These are phyloP conservation scores for Protomyctophum bolini DNA, from an alignment of 2,113 vertebrate genomes.

Conservation along the genomic window DNA sequence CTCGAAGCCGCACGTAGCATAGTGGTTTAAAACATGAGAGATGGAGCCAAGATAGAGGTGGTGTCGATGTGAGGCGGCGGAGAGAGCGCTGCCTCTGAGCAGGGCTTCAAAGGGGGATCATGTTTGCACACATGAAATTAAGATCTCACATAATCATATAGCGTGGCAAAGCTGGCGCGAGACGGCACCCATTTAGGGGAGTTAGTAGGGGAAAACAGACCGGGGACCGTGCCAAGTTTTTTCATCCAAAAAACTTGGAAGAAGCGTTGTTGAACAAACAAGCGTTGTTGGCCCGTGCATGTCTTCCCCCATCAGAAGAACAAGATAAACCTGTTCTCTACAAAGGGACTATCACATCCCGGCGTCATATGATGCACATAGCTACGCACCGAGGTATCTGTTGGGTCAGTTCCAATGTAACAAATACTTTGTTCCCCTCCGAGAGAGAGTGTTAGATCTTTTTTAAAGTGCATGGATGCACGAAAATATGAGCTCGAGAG, in stretches of 20 bases:
- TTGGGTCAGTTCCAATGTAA: conserved; percentile 27
- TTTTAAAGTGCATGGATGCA: conserved; percentile 19
- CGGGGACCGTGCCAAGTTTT: conserved; percentile 45
- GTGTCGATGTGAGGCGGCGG: conserved; percentile 71
- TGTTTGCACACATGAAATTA: conserved; percentile 74
- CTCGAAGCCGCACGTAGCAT: conserved; percentile 53
- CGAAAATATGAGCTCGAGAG: conserved; percentile 27
- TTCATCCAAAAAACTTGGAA: conserved; percentile 36
- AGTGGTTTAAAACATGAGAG: conserved; percentile 57
- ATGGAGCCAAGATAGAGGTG: conserved; percentile 66
- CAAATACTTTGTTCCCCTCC: conserved; percentile 15
- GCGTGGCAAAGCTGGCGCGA: conserved; percentile 58
- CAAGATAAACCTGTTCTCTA: conserved; percentile 32
- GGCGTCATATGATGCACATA: conserved; percentile 17
- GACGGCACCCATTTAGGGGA: conserved; percentile 42
- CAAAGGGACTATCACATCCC: conserved; percentile 1
- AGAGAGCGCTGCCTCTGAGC: conserved; percentile 49
- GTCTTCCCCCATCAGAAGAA: conserved; percentile 35
- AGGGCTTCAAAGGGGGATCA: conserved; percentile 71
- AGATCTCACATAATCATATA: conserved; percentile 73
- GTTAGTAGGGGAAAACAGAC: background rate
- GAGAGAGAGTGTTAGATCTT: conserved; percentile 13
- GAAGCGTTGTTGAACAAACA: conserved; percentile 24
- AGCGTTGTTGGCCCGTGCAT: conserved; percentile 37
- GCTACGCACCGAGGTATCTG: conserved; percentile 8